Conservation (phyloP, 2,888 invertebrate genomes). For the Ichneumon xanthorius region DNA sequence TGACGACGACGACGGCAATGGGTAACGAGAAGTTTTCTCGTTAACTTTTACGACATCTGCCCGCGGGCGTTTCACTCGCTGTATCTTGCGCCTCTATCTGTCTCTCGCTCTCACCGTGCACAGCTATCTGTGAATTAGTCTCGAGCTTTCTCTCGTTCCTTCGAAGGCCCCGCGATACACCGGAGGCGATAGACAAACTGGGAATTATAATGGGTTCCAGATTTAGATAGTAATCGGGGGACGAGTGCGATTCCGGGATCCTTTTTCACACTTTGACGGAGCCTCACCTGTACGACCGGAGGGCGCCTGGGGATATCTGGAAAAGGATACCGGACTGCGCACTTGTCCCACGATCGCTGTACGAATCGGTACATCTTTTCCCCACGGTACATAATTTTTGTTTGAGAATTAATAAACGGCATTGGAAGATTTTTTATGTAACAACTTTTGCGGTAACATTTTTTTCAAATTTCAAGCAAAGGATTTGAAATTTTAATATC, state of each 20-base stretch:
- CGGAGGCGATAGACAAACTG: background rate
- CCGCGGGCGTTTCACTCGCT: conserved; percentile 26
- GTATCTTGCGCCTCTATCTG: conserved; percentile 13
- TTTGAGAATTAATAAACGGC: too few relatives aligned
- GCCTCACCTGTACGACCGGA: too few relatives aligned
- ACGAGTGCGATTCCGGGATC: too few relatives aligned
- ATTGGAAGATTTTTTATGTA: too few relatives aligned
- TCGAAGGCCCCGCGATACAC: background rate
- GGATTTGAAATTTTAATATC: too few relatives aligned
- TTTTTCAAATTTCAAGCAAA: too few relatives aligned
- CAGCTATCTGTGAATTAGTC: conserved; percentile 20
- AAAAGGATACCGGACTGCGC: too few relatives aligned
- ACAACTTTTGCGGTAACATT: too few relatives aligned
- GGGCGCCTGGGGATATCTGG: too few relatives aligned
- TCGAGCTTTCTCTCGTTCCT: conserved; percentile 23
- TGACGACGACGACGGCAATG: conserved; percentile 38
- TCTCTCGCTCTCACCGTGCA: background rate
- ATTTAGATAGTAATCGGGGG: background rate
- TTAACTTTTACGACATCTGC: conserved; percentile 58
- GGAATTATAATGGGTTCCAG: background rate
- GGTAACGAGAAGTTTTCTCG: conserved; percentile 59
- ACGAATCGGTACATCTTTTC: too few relatives aligned
- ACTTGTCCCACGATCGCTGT: too few relatives aligned
- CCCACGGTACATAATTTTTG: too few relatives aligned
- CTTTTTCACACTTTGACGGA: background rate